Evolutionary conservation across 2,797 vertebrate species (phyloP).

Genomic region (Chromobotia macracanthus): DNA sequence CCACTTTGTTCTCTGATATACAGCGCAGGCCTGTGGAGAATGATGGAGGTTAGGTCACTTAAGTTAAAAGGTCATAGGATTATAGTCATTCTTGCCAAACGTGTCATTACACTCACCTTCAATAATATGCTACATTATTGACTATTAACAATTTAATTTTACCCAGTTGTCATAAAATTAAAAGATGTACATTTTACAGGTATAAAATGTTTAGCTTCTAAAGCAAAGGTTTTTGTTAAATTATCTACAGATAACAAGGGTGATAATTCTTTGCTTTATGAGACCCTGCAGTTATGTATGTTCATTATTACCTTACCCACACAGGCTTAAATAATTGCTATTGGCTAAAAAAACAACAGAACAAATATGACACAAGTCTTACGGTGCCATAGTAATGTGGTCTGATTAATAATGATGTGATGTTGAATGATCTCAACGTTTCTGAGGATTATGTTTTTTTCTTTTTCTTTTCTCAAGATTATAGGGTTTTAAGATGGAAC

Average conservation of each 20-base stretch:
- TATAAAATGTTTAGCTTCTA: constrained; percentile 3
- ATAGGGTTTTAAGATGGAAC: neutral
- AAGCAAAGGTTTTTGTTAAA: neutral
- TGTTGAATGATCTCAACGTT: constrained; percentile 63
- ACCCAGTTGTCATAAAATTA: neutral
- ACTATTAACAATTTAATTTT: neutral
- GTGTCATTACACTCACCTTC: neutral
- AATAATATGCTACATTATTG: neutral
- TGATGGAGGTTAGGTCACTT: neutral
- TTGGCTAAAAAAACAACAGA: neutral
- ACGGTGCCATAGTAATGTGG: constrained; percentile 22
- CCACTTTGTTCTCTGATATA: constrained; percentile 86
- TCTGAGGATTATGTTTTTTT: constrained; percentile 25
- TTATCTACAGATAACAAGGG: constrained; percentile 31
- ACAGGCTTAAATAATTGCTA: constrained; percentile 4
- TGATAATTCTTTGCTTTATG: constrained; percentile 17
- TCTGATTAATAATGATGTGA: constrained; percentile 44
- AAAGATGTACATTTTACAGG: neutral
- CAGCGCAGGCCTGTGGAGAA: constrained; percentile 70
- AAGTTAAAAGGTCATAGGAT: neutral
- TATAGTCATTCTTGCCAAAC: neutral
- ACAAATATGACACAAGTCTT: constrained; percentile 44
- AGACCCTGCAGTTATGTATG: constrained; percentile 14
- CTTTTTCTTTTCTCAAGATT: neutral
- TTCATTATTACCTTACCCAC: constrained; percentile 19